Percentiles rank a stretch among this genome's conserved stretches.
Evolutionary conservation across 2,797 vertebrate genomes (phyloP).

Genomic region (Dryobates pubescens): DNA sequence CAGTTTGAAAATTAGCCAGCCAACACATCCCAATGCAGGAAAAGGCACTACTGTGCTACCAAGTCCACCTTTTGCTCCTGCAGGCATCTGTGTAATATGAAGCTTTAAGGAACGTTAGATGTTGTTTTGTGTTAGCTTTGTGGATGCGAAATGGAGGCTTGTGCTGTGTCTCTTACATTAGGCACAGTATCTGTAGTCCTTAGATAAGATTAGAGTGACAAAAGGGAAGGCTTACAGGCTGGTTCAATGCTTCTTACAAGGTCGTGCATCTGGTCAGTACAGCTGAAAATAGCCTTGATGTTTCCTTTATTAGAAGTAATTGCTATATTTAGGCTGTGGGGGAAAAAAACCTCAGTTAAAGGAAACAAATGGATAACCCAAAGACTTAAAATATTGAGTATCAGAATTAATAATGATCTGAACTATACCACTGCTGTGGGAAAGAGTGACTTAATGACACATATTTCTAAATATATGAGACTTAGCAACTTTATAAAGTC

Average conservation of each 20-base stretch:
- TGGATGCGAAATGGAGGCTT: background rate
- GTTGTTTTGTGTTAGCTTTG: background rate
- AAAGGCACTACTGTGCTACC: background rate
- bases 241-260: background rate
- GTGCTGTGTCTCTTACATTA: background rate
- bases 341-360: background rate
- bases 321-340: background rate
- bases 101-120: background rate
- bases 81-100: accelerated
- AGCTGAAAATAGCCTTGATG: background rate
- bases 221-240: background rate
- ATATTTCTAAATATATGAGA: background rate
- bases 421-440: background rate
- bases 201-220: background rate
- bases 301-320: background rate
- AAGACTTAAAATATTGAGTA: background rate
- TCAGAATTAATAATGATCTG: background rate
- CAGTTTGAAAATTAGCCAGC: background rate
- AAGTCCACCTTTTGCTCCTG: background rate
- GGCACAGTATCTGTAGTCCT: background rate
- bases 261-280: background rate
- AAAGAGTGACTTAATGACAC: background rate
- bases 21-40: background rate
- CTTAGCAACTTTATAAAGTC: background rate
- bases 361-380: background rate